phyloP scores from a whole-genome alignment of 2,888 invertebrate species.

The Anthophora plumipes region DNA sequence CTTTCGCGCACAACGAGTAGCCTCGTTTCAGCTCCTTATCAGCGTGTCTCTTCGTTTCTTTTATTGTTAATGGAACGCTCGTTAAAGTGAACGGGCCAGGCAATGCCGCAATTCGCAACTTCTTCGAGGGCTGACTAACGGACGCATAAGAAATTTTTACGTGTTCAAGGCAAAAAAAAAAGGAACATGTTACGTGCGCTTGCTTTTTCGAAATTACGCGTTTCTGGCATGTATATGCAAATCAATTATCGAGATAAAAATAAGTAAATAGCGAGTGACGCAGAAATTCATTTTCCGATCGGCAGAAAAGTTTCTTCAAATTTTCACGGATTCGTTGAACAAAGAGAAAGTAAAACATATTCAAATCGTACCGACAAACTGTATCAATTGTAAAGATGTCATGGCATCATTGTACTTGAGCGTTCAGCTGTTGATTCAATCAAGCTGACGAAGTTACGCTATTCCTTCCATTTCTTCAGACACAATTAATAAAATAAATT shows the following conservation, averaged over 20 bases:
- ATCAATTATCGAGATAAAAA: too few relatives aligned
- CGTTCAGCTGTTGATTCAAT: background rate
- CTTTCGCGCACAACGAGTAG: constrained; percentile 23
- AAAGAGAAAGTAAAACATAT: too few relatives aligned
- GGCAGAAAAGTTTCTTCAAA: background rate
- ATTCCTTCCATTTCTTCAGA: background rate
- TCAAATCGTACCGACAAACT: background rate
- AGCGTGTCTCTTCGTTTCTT: constrained; percentile 21
- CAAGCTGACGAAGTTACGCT: constrained; percentile 1
- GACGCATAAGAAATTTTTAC: background rate
- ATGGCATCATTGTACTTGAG: background rate
- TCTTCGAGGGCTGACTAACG: background rate
- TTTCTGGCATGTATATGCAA: too few relatives aligned
- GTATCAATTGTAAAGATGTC: too few relatives aligned
- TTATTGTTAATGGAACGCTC: background rate
- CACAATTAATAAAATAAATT: background rate
- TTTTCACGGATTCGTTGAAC: too few relatives aligned
- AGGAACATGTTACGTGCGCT: too few relatives aligned
- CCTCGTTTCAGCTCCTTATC: constrained; percentile 4
- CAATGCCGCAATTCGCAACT: background rate
- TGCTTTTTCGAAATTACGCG: too few relatives aligned
- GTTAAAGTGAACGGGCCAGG: constrained; percentile 2
- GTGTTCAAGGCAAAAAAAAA: background rate
- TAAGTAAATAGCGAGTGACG: too few relatives aligned
- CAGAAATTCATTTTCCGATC: too few relatives aligned